Base-by-base conservation (phyloP, 2,797 vertebrate species). In the Rhadinocentrus ornatus region DNA sequence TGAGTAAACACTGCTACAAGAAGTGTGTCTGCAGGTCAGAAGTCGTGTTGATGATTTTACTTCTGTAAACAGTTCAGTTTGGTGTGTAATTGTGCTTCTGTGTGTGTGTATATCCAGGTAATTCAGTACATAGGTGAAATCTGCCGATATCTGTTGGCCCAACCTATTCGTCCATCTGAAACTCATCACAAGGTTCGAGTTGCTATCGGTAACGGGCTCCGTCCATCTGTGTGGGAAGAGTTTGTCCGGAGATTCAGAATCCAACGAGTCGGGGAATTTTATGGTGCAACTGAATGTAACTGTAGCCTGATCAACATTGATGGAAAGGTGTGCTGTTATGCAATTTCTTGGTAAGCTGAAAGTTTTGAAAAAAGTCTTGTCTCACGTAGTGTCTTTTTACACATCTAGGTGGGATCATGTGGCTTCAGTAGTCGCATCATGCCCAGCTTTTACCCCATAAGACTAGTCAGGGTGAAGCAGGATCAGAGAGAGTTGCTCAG, bases 81-180 rank as follows among this genome's bases (percentile, higher is more conserved):
- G 18, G 13, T 31, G 31, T 53, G 10, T 74, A 3, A 52, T 41
- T 56, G 6, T 26, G 26, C 55, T 2, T 70, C 41, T 62, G 61
- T 61, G 15, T 53, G 2, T 63, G 61, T 61, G 18, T 53, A 1
- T 24, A 20, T 73, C 9, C 72, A 97, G 96, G 93, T 96, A 37
- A 93, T 97, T 39, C 96, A 96, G 84, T 97, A 97, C 72, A 97
- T 97, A 0, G 96, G 96, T 0, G 96, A 97, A 91, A 95, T 96
- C 81, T 97, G 96, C 71, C 95, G 96, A 52, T 97, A 97, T 60
- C 91, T 98, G 34, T 88, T 98, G 81, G 93, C 92, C 4, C 96
- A 97, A 78, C 95, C 96, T 0, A 77, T 88, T 1, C 80, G 91
- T 0, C 86, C 93, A 2, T 83, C 93, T 0, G 96, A 97, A 74